phyloP scores from a whole-genome alignment of 2,888 invertebrate genomes.

The Julus scandinavius region DNA sequence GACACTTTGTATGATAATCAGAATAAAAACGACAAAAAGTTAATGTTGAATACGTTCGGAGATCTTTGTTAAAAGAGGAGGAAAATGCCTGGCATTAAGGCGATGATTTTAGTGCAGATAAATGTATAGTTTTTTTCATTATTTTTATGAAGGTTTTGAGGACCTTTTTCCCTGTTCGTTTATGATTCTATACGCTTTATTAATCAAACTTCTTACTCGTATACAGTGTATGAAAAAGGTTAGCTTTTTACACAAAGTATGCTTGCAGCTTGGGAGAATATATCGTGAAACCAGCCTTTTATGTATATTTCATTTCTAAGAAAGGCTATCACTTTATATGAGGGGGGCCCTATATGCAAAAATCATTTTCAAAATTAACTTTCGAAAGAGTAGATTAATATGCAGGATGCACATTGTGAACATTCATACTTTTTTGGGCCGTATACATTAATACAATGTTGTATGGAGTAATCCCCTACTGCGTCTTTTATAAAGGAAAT shows the following conservation, averaged over 20 bases:
- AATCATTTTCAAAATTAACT: conserved; percentile 15
- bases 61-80: not conserved
- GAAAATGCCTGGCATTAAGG: not conserved
- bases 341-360: not conserved
- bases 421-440: not conserved
- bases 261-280: not conserved
- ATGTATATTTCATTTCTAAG: conserved; percentile 22
- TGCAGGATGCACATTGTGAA: conserved; percentile 1
- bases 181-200: not conserved
- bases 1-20: not conserved
- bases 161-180: not conserved
- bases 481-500: conserved; percentile 15
- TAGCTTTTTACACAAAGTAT: not conserved
- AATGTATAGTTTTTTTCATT: not conserved
- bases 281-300: not conserved
- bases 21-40: not conserved
- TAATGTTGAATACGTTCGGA: not conserved
- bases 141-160: not conserved
- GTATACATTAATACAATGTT: not conserved
- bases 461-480: not conserved
- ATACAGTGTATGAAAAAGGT: not conserved
- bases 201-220: not conserved
- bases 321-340: not conserved
- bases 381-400: conserved; percentile 29
- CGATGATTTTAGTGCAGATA: not conserved